A percentile compares a stretch with the other conserved stretches of the same genome.
Evolutionary conservation across 2,888 invertebrate species (phyloP).

Genomic region (Steromphala cineraria): DNA sequence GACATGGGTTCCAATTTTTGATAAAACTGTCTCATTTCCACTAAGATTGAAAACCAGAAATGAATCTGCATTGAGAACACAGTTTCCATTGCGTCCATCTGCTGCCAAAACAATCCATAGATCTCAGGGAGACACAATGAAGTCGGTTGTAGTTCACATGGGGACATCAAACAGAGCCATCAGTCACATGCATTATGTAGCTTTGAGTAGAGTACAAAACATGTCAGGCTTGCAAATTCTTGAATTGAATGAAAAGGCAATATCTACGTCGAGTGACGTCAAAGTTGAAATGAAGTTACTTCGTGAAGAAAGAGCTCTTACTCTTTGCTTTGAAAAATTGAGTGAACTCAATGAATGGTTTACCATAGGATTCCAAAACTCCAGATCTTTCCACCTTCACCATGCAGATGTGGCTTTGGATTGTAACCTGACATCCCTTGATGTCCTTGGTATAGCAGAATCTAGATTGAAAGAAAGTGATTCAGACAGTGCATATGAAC

Average conservation of each 20-base stretch:
- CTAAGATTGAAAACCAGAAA: conserved; percentile 15
- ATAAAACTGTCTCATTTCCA: not conserved
- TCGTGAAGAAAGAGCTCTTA: not conserved
- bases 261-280: conserved; percentile 17
- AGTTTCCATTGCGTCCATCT: conserved; percentile 32
- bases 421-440: too few relatives aligned
- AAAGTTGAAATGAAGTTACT: conserved; percentile 25
- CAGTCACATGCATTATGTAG: conserved; percentile 34
- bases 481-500: too few relatives aligned
- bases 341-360: not conserved
- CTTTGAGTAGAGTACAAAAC: conserved; percentile 20
- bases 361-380: too few relatives aligned
- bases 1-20: conserved; percentile 30
- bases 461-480: too few relatives aligned
- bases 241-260: conserved; percentile 16
- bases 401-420: too few relatives aligned
- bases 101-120: conserved; percentile 33
- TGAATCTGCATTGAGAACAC: conserved; percentile 23
- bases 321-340: not conserved
- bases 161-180: conserved; percentile 8
- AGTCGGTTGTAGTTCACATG: conserved; percentile 22
- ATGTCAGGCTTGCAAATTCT: conserved; percentile 25
- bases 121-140: conserved; percentile 31
- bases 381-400: too few relatives aligned
- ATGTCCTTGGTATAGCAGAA: too few relatives aligned